These are phyloP conservation scores for Drosophila arizonae DNA, from an alignment of 1,140 invertebrate genomes.

Conservation along the genomic window DNA sequence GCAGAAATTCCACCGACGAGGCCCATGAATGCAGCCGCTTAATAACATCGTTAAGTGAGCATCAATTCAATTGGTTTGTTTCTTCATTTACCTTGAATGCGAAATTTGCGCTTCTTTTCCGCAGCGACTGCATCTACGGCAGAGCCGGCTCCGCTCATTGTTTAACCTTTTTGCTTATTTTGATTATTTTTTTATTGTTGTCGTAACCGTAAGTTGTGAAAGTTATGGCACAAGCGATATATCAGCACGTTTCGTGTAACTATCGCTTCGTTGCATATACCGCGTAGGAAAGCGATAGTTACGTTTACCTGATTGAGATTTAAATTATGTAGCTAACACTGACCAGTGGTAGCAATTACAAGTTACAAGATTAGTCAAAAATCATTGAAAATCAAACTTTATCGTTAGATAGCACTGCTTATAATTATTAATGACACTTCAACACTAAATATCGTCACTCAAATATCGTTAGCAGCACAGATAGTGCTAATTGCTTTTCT, in stretches of 20 bases:
- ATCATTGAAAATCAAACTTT: too few species aligned
- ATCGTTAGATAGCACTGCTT: too few species aligned
- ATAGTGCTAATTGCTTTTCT: too few species aligned
- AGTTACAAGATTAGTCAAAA: background rate
- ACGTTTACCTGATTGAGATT: background rate
- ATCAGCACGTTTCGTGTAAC: slow-evolving; percentile 6
- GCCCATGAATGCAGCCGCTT: slow-evolving; percentile 90
- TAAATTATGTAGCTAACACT: background rate
- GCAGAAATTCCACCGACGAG: slow-evolving; percentile 91
- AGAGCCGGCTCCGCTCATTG: slow-evolving; percentile 55
- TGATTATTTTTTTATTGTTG: slow-evolving; percentile 39
- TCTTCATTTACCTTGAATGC: slow-evolving; percentile 59
- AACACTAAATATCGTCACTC: too few species aligned
- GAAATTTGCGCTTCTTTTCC: slow-evolving; percentile 66
- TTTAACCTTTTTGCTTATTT: background rate
- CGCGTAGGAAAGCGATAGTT: background rate
- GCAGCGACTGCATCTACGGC: slow-evolving; percentile 55
- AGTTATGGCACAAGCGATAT: background rate
- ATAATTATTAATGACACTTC: too few species aligned
- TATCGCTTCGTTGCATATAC: background rate
- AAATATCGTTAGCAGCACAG: background rate
- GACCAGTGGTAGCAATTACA: too few species aligned
- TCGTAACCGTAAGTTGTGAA: slow-evolving; percentile 43
- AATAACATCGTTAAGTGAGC: slow-evolving; percentile 29
- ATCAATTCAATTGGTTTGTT: background rate